Evolutionary conservation across 2,888 invertebrate genomes (phyloP), one percentile per base, ranked within the genome.

Genomic region (Scrobipalpa atriplicella): DNA sequence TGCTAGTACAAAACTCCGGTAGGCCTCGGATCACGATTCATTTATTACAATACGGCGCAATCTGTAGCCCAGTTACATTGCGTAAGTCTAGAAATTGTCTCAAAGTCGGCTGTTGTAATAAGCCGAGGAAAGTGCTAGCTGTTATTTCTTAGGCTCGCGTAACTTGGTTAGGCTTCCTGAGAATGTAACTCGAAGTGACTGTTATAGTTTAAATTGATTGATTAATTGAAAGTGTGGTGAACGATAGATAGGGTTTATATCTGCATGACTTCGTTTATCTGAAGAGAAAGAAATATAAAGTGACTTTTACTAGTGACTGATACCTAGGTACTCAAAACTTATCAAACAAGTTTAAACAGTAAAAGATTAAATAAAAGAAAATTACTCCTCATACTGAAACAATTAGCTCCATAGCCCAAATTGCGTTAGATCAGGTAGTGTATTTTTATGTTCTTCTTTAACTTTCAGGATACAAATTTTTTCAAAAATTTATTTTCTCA

Each of bases 11-110:
- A 18, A 54, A 63, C 41, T 63, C 38, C 58, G 21, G 51, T 64
- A 65, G 65, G 38, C 62, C 58, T 62, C 61, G 66, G 67, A 71
- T 70, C 70, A 73, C 72, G 71, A 71, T 69, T 72, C 72, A 74
- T 76, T 75, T 74, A 73, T 70, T 73, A 73, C 72, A 73, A 73
- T 73, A 72, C 69, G 69, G 68, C 69, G 73, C 72, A 72, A 74
- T 73, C 70, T 70, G 71, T 68, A 67, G 68, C 67, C 66, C 60
- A 64, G 64, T 70, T 68, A 62, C 58, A 64, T 70, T 72, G 56
- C 66, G 67, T 67, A 68, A 72, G 16, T 11, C 38, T 62, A 67
- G 68, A 69, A 69, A 72, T 66, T 70, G 69, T 69, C 69, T 69
- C 68, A 67, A 62, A 68, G 64, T 67, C 21, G 51, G 29, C 52